Base-by-base conservation (phyloP, 2,797 vertebrate genomes). In the Rhinogobio ventralis region DNA sequence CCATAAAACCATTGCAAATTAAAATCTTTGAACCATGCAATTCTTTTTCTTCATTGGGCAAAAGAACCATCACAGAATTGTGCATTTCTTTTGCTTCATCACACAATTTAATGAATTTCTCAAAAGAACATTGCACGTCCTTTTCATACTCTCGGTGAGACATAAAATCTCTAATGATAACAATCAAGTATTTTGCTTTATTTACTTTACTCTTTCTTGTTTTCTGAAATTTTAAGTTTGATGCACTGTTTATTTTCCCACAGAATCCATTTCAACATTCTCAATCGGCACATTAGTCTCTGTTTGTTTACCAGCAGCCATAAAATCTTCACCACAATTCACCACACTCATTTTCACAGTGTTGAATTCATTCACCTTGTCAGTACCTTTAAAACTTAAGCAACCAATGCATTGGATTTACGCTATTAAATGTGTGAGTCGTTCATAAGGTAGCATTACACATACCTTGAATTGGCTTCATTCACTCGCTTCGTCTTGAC, bases 21-120 rank as follows among this genome's bases (percentile, higher is more conserved):
- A 73, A 51, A 25, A 73, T 73, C 71, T 73, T 73, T 51, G 71
- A 73, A 73, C 45, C 45, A 73, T 73, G 71, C 51, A n/a, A n/a
- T 51, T 73, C 42, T 39, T 71, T 25, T 71, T 71, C 67, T 5
- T 39, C 36, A 6, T 20, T 13, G 55, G 55, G 23, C 10, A n/a
- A 60, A 13, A 60, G n/a, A 60, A 60, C 57, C n/a, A n/a, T n/a
- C n/a, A n/a, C n/a, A n/a, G n/a, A n/a, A n/a, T n/a, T n/a, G n/a
- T n/a, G n/a, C n/a, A n/a, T n/a, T n/a, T n/a, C n/a, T n/a, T n/a
- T n/a, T n/a, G n/a, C n/a, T n/a, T n/a, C n/a, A n/a, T n/a, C n/a
- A n/a, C n/a, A n/a, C n/a, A n/a, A n/a, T n/a, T n/a, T n/a, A n/a
- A n/a, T n/a, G n/a, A n/a, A n/a, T n/a, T n/a, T n/a, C n/a, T n/a